These are phyloP conservation scores for Typhlichthys eigenmanni DNA, from an alignment of 2,797 vertebrate species.

Conservation along the genomic window DNA sequence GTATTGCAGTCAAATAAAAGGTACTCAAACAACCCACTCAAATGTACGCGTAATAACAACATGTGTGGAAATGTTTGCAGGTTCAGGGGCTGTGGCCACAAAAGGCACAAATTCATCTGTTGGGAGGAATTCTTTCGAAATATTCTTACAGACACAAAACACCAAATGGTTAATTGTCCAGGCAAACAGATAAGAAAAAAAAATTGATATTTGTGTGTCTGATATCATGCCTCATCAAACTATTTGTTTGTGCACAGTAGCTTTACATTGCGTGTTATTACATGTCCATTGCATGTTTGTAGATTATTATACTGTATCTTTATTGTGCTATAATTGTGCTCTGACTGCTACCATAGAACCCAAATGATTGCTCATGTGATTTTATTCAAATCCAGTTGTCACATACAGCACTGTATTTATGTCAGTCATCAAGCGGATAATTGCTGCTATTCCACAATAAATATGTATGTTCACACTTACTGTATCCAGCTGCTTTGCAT, in stretches of 20 bases:
- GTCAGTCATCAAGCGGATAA: neutral
- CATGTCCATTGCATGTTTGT: too few species aligned
- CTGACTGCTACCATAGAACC: neutral
- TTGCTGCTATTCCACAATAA: conserved; percentile 6
- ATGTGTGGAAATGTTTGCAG: conserved; percentile 74
- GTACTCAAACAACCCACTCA: conserved; percentile 28
- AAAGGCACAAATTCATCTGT: conserved; percentile 76
- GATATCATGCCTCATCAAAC: neutral
- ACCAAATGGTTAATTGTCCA: conserved; percentile 73
- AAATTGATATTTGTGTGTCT: conserved; percentile 76
- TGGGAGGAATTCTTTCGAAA: conserved; percentile 50
- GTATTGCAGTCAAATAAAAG: conserved; percentile 31
- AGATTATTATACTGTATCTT: neutral
- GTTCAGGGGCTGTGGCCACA: conserved; percentile 50
- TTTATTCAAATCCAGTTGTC: neutral
- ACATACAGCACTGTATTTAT: neutral
- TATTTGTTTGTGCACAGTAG: conserved; percentile 1
- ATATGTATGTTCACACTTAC: conserved; percentile 14
- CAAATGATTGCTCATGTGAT: conserved; percentile 1
- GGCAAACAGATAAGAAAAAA: conserved; percentile 62
- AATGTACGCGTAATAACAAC: conserved; percentile 51
- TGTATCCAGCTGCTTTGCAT: conserved; percentile 22
- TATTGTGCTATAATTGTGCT: neutral
- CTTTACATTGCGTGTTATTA: too few species aligned
- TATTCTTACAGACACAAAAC: conserved; percentile 70